A percentile compares a stretch with the other conserved stretches of the same genome.
phyloP scores from a whole-genome alignment of 2,113 vertebrate genomes.

The Microtus pennsylvanicus region DNA sequence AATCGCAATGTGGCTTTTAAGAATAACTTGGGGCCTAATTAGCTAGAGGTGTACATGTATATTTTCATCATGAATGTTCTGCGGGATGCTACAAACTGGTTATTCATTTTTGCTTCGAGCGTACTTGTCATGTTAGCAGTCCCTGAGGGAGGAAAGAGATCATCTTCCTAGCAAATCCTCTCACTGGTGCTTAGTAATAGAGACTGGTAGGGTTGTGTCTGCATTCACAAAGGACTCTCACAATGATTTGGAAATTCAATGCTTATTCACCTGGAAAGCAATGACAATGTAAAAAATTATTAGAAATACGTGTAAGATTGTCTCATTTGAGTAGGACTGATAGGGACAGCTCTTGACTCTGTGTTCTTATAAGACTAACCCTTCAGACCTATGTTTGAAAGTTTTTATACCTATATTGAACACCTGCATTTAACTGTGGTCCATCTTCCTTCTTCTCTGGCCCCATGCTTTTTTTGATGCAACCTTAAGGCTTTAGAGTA shows the following conservation, averaged over 20 bases:
- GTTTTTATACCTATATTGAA: background rate
- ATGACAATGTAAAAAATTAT: background rate
- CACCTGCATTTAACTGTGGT: background rate
- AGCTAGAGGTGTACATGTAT: constrained; percentile 41
- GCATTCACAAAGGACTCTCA: background rate
- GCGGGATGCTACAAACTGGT: constrained; percentile 22
- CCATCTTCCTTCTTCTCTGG: constrained; percentile 2
- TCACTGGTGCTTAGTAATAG: background rate
- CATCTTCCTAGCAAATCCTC: background rate
- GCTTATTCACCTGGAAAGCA: constrained; percentile 17
- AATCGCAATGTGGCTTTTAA: constrained; percentile 61
- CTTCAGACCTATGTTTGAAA: background rate
- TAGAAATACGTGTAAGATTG: constrained; percentile 7
- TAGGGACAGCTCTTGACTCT: background rate
- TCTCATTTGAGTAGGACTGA: background rate
- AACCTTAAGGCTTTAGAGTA: constrained; percentile 31
- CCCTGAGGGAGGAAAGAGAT: background rate
- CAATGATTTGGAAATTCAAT: background rate
- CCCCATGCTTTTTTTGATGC: background rate
- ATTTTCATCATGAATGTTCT: constrained; percentile 44
- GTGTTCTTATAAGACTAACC: background rate
- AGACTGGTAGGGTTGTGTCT: background rate
- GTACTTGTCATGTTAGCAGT: constrained; percentile 42
- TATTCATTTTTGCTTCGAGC: constrained; percentile 38
- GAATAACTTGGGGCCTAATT: constrained; percentile 68